Conservation (phyloP, 2,888 invertebrate genomes). For the Eupithecia vulgata region DNA sequence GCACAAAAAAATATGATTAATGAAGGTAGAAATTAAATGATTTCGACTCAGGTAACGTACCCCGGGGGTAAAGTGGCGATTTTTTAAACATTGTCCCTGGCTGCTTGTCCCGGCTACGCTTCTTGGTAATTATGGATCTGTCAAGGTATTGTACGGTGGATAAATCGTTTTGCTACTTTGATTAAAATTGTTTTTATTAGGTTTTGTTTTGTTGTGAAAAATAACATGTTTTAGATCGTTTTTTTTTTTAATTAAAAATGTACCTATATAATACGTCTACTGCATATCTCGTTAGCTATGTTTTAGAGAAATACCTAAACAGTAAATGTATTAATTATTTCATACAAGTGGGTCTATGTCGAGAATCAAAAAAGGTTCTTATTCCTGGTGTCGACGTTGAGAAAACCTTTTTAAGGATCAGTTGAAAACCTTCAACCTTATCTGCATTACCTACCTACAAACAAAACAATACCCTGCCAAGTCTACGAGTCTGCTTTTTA, state of each 20-base stretch:
- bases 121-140: constrained; percentile 34
- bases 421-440: background rate
- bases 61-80: constrained; percentile 57
- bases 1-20: constrained; percentile 80
- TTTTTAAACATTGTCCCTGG: constrained; percentile 59
- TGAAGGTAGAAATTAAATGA: constrained; percentile 77
- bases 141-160: constrained; percentile 25
- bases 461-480: background rate
- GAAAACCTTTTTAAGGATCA: background rate
- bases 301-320: background rate
- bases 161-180: constrained; percentile 30
- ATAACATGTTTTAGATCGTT: background rate
- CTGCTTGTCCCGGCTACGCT: constrained; percentile 17
- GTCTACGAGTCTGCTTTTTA: background rate
- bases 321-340: background rate
- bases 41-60: constrained; percentile 66
- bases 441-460: background rate
- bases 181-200: constrained; percentile 22
- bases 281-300: background rate
- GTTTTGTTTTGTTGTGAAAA: background rate
- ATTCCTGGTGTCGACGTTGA: background rate
- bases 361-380: background rate
- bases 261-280: too few species aligned
- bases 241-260: too few species aligned
- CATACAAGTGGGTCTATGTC: background rate